Base-by-base conservation (phyloP, 2,888 invertebrate genomes). In the Chymomyza caudatula region DNA sequence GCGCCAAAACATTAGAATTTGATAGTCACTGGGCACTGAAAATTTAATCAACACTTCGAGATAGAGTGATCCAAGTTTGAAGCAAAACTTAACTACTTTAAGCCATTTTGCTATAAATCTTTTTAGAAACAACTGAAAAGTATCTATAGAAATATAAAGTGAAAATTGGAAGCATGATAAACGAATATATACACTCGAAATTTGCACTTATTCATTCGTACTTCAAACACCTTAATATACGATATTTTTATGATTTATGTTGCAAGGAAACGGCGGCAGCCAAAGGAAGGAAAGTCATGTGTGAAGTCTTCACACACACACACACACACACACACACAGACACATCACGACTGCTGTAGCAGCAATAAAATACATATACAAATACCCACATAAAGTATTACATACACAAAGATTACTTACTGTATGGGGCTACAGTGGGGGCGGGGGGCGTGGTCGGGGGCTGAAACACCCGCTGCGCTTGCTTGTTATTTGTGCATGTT, bases 161-260 rank as follows among this genome's bases (percentile, higher is more conserved):
- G 65, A 71, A 80, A 77, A 83, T 78, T 81, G 71, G 69, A 60
- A 73, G 69, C 65, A 69, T 67, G n/a, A 67, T 63, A 65, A 76
- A 68, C 5, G 51, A 3, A 17, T 47, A 19, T 19, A 11, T 19
- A 19, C 29, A 37, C 11, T 37, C 29, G 5, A 37, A 37, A 71
- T 71, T 74, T 70, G 72, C 49, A 57, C 71, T 57, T 65, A 71
- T 68, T 78, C 73, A 81, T 67, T 68, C 74, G 78, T 69, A 63
- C 69, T 69, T 69, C 67, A 69, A 78, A 37, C 11, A 37, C 20
- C 51, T 19, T 20, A 51, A 51, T 51, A 20, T 74, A n/a, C n/a
- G n/a, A n/a, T n/a, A 79, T 72, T 80, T 84, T 79, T 77, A 80
- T 80, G 85, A 80, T 80, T 80, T 85, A 80, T 80, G 73, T 60